Evolutionary conservation across 2,113 vertebrate species (phyloP).

Genomic region (Malurus alboscapulatus): DNA sequence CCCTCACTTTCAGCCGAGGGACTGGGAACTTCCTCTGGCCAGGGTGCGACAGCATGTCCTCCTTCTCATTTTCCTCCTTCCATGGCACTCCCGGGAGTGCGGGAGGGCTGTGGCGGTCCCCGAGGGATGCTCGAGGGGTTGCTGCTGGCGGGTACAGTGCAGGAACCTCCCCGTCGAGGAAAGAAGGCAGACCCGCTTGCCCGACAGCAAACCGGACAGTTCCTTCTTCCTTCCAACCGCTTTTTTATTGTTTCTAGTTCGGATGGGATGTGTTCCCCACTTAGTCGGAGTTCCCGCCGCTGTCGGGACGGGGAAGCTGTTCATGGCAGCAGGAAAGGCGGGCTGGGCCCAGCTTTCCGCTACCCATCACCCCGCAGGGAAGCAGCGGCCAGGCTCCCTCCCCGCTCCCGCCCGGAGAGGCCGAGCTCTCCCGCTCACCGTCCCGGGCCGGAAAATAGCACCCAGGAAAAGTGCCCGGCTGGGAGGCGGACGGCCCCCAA

Average conservation of each 20-base stretch:
- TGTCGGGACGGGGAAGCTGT: background rate
- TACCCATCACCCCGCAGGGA: too few species aligned
- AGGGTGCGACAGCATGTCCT: background rate
- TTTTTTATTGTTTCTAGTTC: background rate
- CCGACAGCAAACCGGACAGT: background rate
- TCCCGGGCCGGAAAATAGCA: background rate
- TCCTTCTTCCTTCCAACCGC: fast-evolving
- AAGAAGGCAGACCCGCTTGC: background rate
- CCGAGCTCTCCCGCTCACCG: background rate
- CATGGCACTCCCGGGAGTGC: fast-evolving
- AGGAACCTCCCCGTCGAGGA: background rate
- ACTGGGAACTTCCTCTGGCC: background rate
- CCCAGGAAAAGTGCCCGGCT: background rate
- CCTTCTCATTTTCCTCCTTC: background rate
- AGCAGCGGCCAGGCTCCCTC: background rate
- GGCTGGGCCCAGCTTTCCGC: too few species aligned
- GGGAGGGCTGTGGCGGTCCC: background rate
- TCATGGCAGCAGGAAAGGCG: background rate
- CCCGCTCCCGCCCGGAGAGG: background rate
- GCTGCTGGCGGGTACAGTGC: background rate
- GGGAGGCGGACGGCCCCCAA: background rate
- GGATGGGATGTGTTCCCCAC: background rate
- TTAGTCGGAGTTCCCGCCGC: fast-evolving
- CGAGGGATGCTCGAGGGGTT: background rate
- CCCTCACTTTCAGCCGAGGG: background rate